phyloP scores from a whole-genome alignment of 2,113 vertebrate genomes.

The Piprites chloris region DNA sequence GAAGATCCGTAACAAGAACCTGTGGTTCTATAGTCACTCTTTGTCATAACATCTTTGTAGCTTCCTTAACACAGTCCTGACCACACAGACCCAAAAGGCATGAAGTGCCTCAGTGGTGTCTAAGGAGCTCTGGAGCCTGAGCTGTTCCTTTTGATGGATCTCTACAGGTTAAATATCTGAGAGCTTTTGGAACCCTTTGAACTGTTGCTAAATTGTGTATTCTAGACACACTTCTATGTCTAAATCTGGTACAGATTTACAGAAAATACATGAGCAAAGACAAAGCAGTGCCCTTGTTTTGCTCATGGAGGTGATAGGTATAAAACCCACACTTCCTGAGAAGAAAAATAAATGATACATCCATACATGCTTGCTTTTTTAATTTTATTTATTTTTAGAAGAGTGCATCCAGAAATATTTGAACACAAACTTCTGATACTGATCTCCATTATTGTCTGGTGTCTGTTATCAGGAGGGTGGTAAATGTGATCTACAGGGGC shows the following conservation, averaged over 20 bases:
- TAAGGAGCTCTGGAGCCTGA: not conserved
- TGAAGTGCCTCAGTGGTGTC: not conserved
- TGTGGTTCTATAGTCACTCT: not conserved
- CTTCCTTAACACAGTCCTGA: not conserved
- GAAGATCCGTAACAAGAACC: not conserved
- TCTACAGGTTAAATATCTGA: not conserved
- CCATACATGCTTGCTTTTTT: not conserved
- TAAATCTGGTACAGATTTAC: not conserved
- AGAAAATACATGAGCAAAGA: not conserved
- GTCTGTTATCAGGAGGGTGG: not conserved
- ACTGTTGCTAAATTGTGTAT: not conserved
- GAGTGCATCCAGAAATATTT: accelerated
- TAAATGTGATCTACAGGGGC: not conserved
- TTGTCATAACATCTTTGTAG: not conserved
- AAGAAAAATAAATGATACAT: not conserved
- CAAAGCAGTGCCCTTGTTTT: not conserved
- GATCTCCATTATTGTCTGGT: not conserved
- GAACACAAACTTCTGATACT: not conserved
- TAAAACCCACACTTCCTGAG: not conserved
- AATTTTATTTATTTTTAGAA: not conserved
- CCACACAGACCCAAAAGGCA: not conserved
- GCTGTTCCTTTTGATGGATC: not conserved
- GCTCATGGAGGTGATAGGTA: not conserved
- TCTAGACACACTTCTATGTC: not conserved
- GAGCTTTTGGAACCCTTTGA: not conserved